phyloP scores from a whole-genome alignment of 1,140 invertebrate species.

The Lordiphosa clarofinis region DNA sequence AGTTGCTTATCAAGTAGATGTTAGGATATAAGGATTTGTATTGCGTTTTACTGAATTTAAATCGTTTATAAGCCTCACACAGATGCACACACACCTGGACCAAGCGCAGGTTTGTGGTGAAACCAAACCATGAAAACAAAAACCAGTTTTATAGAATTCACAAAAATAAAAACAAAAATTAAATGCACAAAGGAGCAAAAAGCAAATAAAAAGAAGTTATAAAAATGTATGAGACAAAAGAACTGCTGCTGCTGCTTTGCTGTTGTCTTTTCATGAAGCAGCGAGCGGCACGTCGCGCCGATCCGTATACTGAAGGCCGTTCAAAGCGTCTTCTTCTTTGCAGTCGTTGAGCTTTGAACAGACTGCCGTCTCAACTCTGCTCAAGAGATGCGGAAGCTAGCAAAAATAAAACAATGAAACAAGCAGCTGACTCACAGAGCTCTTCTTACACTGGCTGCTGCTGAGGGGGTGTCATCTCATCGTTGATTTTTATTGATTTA shows the following conservation, averaged over 20 bases:
- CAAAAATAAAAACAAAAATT: conserved; percentile 22
- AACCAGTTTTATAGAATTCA: conserved; percentile 57
- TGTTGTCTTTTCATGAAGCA: not conserved
- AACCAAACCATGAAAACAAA: conserved; percentile 30
- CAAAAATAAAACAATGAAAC: not conserved
- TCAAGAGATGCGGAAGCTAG: conserved; percentile 21
- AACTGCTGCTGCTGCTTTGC: not conserved
- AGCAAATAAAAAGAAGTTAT: conserved; percentile 21
- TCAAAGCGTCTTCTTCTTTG: conserved; percentile 29
- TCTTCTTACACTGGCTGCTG: conserved; percentile 6
- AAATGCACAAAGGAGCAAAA: conserved; percentile 51
- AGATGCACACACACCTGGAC: not conserved
- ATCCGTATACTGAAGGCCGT: conserved; percentile 40
- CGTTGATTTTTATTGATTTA: conserved; percentile 41
- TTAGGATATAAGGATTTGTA: too few species aligned
- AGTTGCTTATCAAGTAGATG: too few species aligned
- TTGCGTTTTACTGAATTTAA: too few species aligned
- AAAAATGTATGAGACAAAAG: conserved; percentile 33
- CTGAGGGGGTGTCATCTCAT: not conserved
- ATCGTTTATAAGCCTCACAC: not conserved
- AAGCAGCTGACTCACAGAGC: conserved; percentile 8
- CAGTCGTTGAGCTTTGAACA: not conserved
- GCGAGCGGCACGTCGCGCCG: not conserved
- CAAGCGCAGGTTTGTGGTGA: conserved; percentile 22
- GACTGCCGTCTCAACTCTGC: too few species aligned